These are phyloP conservation scores for Calameuta pallipes DNA, from an alignment of 2,888 invertebrate genomes.

Conservation along the genomic window DNA sequence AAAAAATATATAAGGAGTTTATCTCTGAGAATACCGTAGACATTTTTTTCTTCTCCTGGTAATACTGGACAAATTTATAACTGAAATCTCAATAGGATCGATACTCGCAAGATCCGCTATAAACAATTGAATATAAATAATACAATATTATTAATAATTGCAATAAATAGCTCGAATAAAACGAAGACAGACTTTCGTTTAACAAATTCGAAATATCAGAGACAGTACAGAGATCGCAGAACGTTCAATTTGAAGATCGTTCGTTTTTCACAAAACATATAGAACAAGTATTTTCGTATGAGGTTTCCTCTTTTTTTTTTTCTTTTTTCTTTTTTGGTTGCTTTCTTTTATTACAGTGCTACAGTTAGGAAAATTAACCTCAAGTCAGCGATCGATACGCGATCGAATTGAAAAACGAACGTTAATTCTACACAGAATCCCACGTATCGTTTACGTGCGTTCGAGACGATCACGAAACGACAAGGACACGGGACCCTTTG, in stretches of 20 bases:
- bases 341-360: not conserved
- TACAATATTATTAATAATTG: constrained; percentile 36
- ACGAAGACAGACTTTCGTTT: constrained; percentile 39
- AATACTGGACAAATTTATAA: not conserved
- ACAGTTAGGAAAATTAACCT: not conserved
- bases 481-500: constrained; percentile 79
- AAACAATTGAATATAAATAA: constrained; percentile 41
- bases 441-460: constrained; percentile 28
- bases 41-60: not conserved
- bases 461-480: constrained; percentile 67
- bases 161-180: constrained; percentile 43
- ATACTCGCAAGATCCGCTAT: no score
- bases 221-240: constrained; percentile 30
- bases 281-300: not conserved
- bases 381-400: not conserved
- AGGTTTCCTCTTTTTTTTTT: not conserved
- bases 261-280: constrained; percentile 17
- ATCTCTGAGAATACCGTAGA: not conserved
- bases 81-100: not conserved
- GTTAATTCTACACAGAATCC: constrained; percentile 9
- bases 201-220: constrained; percentile 38
- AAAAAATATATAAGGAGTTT: not conserved
- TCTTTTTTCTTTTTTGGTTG: not conserved
- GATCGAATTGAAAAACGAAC: constrained; percentile 4
- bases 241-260: constrained; percentile 16